A percentile compares a stretch with the other conserved stretches of the same genome.
phyloP scores from a whole-genome alignment of 2,113 vertebrate species.

The Chaetops frenatus region DNA sequence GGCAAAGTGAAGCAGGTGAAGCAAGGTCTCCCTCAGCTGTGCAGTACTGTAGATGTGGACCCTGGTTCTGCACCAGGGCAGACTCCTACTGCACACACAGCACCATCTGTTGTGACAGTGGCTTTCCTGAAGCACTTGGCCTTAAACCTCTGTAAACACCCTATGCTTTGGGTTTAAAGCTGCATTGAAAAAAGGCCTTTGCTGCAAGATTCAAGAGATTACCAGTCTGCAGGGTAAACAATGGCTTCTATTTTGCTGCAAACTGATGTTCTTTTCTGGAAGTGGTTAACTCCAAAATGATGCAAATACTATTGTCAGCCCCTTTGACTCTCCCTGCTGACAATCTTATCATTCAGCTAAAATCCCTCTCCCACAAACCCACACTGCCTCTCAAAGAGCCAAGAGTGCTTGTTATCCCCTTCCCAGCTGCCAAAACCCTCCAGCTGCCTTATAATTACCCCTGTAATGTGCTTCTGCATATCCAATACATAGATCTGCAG shows the following conservation, averaged over 20 bases:
- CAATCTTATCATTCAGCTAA: conserved; percentile 43
- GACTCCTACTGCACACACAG: neutral
- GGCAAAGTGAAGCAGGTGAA: neutral
- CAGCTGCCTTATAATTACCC: conserved; percentile 44
- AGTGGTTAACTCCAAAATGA: conserved; percentile 42
- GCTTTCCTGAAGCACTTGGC: neutral
- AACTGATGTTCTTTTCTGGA: conserved; percentile 9
- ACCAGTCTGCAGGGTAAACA: neutral
- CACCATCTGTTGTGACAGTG: neutral
- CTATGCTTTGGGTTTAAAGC: neutral
- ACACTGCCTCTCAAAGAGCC: conserved; percentile 12
- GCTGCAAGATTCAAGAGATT: neutral
- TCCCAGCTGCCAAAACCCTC: conserved; percentile 49
- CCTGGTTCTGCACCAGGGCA: neutral
- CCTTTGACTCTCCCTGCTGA: neutral
- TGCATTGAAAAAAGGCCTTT: neutral
- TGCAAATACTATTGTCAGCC: conserved; percentile 9
- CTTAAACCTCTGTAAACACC: neutral
- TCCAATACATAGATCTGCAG: neutral
- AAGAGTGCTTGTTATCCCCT: conserved; percentile 42
- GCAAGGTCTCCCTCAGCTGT: neutral
- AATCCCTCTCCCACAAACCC: conserved; percentile 23
- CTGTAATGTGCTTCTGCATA: conserved; percentile 10
- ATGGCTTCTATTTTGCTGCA: neutral
- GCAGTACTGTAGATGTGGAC: neutral